These are phyloP conservation scores for Ancistrus triradiatus DNA, from an alignment of 2,113 vertebrate species.

Conservation along the genomic window DNA sequence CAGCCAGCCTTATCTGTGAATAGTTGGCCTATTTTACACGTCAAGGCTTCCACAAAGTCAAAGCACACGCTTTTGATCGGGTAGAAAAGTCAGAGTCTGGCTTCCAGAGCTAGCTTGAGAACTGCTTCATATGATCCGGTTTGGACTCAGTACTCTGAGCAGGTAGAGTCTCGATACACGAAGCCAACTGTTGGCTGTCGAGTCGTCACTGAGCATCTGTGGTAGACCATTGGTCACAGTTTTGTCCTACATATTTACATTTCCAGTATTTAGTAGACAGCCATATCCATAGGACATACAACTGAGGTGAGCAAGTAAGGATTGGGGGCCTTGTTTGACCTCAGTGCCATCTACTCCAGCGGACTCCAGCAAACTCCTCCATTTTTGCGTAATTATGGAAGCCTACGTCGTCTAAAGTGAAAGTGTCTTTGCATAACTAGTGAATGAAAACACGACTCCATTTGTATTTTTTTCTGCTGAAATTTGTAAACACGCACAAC, in stretches of 20 bases:
- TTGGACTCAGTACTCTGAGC: background rate
- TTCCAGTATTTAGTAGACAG: too few relatives aligned
- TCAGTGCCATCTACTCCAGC: too few relatives aligned
- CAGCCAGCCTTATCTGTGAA: background rate
- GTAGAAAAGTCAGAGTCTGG: background rate
- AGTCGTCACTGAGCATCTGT: background rate
- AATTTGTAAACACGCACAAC: too few relatives aligned
- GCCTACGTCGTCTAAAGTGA: too few relatives aligned
- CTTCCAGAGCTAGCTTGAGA: background rate
- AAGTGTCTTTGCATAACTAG: too few relatives aligned
- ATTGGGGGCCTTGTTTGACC: too few relatives aligned
- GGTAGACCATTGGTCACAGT: background rate
- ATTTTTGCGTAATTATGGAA: too few relatives aligned
- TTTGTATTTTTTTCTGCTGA: too few relatives aligned
- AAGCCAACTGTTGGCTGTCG: background rate
- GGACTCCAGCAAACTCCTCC: too few relatives aligned
- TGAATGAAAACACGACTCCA: too few relatives aligned
- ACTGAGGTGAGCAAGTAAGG: background rate
- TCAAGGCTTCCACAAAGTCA: background rate
- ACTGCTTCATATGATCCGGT: background rate
- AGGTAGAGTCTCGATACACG: background rate
- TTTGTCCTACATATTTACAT: too few relatives aligned
- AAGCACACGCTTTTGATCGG: background rate
- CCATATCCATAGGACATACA: background rate
- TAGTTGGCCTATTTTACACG: constrained; percentile 7